Percentiles rank a stretch among this genome's conserved stretches.
These are phyloP conservation scores for Melanogrammus aeglefinus DNA, from an alignment of 2,797 vertebrate genomes.

Conservation along the genomic window DNA sequence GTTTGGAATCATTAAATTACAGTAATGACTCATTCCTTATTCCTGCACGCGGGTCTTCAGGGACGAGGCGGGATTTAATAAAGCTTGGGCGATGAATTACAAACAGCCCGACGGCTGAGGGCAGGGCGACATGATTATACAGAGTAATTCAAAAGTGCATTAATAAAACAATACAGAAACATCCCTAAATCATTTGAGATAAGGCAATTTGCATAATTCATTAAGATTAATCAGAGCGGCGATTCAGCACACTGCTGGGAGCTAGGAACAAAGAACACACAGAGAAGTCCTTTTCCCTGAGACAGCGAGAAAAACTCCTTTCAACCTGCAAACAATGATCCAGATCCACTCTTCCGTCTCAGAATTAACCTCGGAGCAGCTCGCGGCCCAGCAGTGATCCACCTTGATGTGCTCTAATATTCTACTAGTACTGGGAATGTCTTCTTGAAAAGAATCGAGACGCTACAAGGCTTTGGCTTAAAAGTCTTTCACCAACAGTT, in stretches of 20 bases:
- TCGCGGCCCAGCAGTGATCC: slow-evolving; percentile 64
- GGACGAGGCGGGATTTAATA: slow-evolving; percentile 79
- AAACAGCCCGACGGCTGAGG: slow-evolving; percentile 62
- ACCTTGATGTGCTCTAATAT: slow-evolving; percentile 70
- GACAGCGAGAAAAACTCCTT: slow-evolving; percentile 57
- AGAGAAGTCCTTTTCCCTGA: slow-evolving; percentile 54
- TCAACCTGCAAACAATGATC: slow-evolving; percentile 76
- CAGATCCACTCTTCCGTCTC: slow-evolving; percentile 76
- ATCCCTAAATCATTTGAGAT: slow-evolving; percentile 82
- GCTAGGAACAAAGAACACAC: slow-evolving; percentile 61
- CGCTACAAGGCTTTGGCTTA: slow-evolving; percentile 60
- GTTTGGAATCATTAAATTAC: slow-evolving; percentile 83
- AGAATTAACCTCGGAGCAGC: slow-evolving; percentile 75
- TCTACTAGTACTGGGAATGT: slow-evolving; percentile 71
- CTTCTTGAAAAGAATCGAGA: slow-evolving; percentile 48
- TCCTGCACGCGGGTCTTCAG: slow-evolving; percentile 68
- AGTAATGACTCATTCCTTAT: slow-evolving; percentile 84
- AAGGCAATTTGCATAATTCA: slow-evolving; percentile 82
- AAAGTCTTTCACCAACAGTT: slow-evolving; percentile 59
- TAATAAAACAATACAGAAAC: slow-evolving; percentile 84
- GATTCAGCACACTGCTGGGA: slow-evolving; percentile 65
- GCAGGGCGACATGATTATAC: slow-evolving; percentile 72
- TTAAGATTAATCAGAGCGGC: slow-evolving; percentile 81
- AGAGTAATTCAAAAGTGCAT: slow-evolving; percentile 79
- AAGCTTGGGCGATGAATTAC: slow-evolving; percentile 75